Evolutionary conservation across 2,888 invertebrate species (phyloP), one percentile per base, ranked within the genome.

Genomic region (Uloborus plumipes): DNA sequence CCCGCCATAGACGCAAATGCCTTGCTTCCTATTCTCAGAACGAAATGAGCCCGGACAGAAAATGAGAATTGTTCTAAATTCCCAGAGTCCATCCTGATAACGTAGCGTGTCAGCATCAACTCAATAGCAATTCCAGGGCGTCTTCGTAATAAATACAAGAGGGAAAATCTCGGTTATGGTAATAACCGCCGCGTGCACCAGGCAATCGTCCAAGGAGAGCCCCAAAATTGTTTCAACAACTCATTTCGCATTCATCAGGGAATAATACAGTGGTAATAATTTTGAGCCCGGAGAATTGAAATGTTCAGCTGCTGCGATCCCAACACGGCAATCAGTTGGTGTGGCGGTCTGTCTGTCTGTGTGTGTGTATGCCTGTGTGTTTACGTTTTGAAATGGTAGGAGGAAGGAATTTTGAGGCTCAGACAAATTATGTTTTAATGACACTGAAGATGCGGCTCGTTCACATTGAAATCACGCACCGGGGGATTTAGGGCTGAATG

Each of bases 351-450:
- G n/a, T n/a, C 59, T 39, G 47, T n/a, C 18, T 65, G 18, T 18
- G 39, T 16, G 53, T 18, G 18, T 62, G 16, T n/a, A 51, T 65
- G n/a, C 20, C 55, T 14, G 53, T 18, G 53, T 18, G 16, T 55
- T 47, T 26, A 39, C 18, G 39, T 50, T 61, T 72, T 62, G n/a
- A 62, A 72, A 51, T 51, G 26, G 55, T 22, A 51, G 70, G 39
- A n/a, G n/a, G 26, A 4, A 31, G 64, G 70, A 49, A 58, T 71
- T 71, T 71, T 71, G 50, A 47, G 51, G 47, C 16, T 9, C 49
- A 72, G 80, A 81, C 80, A 81, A 81, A 81, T 81, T 81, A 67
- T 73, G 73, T 81, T 81, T 81, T 81, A 81, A 81, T 81, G 80
- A 70, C 75, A 81, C 75, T 81, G 80, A 81, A 26, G 74, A 74